Conservation (phyloP, 2,797 vertebrate genomes). For the Sarcoramphus papa region DNA sequence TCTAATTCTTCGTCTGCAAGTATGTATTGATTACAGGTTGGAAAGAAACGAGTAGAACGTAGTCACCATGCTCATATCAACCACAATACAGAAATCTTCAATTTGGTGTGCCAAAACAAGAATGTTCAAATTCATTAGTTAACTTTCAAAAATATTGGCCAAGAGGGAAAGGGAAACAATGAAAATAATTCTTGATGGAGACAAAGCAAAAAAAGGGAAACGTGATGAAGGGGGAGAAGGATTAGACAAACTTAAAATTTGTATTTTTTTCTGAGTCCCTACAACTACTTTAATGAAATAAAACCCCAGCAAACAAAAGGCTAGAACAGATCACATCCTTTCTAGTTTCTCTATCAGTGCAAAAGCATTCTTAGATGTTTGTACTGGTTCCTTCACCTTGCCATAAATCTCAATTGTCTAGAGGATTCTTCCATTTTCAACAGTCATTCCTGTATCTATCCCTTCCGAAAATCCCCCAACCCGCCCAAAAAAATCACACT, state of each 20-base stretch:
- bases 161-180: not conserved
- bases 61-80: fast-evolving
- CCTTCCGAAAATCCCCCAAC: not conserved
- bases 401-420: not conserved
- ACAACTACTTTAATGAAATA: not conserved
- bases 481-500: not conserved
- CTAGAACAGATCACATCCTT: not conserved
- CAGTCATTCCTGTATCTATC: not conserved
- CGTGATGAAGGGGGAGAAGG: not conserved
- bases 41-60: not conserved
- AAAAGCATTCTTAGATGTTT: not conserved
- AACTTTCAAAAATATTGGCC: not conserved
- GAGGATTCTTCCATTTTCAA: not conserved
- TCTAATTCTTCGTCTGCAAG: not conserved
- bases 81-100: not conserved
- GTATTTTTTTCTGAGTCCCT: not conserved
- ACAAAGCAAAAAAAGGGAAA: not conserved
- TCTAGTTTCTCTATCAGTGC: not conserved
- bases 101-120: not conserved
- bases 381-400: not conserved
- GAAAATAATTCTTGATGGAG: not conserved
- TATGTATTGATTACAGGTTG: not conserved
- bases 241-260: not conserved
- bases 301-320: not conserved
- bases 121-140: not conserved